Base-by-base conservation (phyloP, 2,113 vertebrate genomes). In the Ursus arctos region DNA sequence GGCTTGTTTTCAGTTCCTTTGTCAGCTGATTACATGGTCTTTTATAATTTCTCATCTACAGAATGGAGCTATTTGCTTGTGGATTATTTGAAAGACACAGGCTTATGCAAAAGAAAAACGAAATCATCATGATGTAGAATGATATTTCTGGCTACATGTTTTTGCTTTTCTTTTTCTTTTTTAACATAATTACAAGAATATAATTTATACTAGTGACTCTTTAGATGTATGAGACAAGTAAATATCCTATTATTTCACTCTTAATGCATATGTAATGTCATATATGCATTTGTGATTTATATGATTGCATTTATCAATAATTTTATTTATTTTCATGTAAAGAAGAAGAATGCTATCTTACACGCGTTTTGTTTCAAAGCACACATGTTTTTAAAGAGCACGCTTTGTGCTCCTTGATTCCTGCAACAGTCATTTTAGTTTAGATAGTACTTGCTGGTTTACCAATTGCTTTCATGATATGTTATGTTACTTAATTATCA, bases 1-100 rank as follows among this genome's bases (percentile, higher is more conserved):
- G 98, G 98, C 98, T 98, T 99, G 99, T 99, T 99, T 98, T 99
- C 98, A 96, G 98, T 98, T 98, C 98, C 99, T 99, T 99, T 99
- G 99, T 99, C 98, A 98, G 98, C 98, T 99, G 98, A 99, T 99
- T 99, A 99, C 99, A 99, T 98, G 99, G 98, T 99, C 99, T 98
- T 99, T 99, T 99, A 99, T 99, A 99, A 99, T 99, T 99, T 98
- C 98, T 99, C 98, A 98, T 98, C 98, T 97, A 98, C 97, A 98
- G 98, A 98, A 99, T 98, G 98, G 98, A 98, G 98, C 98, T 99
- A 98, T 99, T 99, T 99, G 99, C 98, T 98, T 89, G 97, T 90
- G 98, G 99, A 99, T 99, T 99, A 99, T 99, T 99, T 99, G 99
- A 98, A 98, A 99, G 98, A 98, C 98, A 28, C 95, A 98, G 99